Conservation (phyloP, 2,113 vertebrate species). For the Pangasianodon gigas region DNA sequence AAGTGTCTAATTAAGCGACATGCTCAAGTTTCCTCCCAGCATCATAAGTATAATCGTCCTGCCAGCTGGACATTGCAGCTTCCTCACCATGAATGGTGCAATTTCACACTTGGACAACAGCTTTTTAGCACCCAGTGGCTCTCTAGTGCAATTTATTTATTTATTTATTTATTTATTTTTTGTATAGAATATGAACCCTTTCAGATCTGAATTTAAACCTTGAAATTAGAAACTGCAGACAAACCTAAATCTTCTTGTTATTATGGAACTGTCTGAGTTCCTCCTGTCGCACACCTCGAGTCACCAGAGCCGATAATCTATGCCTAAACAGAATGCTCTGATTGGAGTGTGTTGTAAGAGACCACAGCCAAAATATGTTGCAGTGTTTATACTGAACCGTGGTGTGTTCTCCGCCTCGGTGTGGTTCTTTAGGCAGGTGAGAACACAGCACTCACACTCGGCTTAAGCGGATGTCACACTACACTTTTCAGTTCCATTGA, state of each 20-base stretch:
- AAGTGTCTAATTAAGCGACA: slow-evolving; percentile 27
- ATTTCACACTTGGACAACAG: background rate
- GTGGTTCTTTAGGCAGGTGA: background rate
- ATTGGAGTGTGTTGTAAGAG: background rate
- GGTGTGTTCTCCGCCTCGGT: background rate
- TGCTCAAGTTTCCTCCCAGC: slow-evolving; percentile 9
- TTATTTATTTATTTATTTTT: background rate
- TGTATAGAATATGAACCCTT: background rate
- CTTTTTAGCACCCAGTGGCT: background rate
- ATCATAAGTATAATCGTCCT: slow-evolving; percentile 1
- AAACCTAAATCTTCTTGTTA: background rate
- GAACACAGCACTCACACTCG: background rate
- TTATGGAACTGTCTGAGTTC: background rate
- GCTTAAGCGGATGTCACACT: background rate
- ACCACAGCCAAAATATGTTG: background rate
- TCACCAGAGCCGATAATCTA: background rate
- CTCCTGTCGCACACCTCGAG: background rate
- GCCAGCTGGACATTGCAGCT: slow-evolving; percentile 15
- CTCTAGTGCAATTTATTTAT: background rate
- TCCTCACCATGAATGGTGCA: background rate
- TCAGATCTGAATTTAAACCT: background rate
- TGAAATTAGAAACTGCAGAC: background rate
- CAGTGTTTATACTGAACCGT: background rate
- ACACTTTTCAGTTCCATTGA: no score
- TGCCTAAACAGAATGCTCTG: background rate